Evolutionary conservation across 2,888 invertebrate genomes (phyloP), one percentile per base, ranked within the genome.

Genomic region (Tanytarsus gracilentus): DNA sequence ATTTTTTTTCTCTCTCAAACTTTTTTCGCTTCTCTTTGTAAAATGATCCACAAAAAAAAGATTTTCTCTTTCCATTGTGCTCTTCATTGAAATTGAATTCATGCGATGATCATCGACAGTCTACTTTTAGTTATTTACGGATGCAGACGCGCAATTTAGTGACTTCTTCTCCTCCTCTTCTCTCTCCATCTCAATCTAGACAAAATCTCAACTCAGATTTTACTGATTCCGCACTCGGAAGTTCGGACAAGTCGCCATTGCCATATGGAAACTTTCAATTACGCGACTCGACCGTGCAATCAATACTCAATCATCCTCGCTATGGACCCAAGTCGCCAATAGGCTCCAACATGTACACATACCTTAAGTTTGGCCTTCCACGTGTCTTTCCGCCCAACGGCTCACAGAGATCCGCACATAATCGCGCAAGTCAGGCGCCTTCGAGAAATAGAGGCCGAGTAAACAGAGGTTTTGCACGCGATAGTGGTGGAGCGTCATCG

Each of bases 191-290:
- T 64, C 44, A 55, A 73, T 77, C 2, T 77, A 89, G 94, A 72
- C 93, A 94, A 83, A 94, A 94, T 73, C 78, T 94, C 67, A 94
- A 94, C 75, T 93, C 93, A 1, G 94, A 94, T 76, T 94, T 94
- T 74, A 93, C 94, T 65, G 94, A 94, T 74, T 92, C 92, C 65
- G 94, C 94, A 1, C 75, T 94, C 64, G 94, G 94, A 59, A 91
- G 90, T 64, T 89, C 91, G 39, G 93, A 94, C 71, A 91, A 93
- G 76, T 90, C 91, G 66, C 93, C 93, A 40, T 78, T 93, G 67
- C 93, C 93, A 61, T 93, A 93, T 74, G 94, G 94, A 61, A 94
- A 94, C 73, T 95, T 95, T 75, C 93, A 93, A 71, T 79, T 95
- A 36, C 78, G 93, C 62, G 93, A 95, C 70, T 90, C 93, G 62